Base-by-base conservation (phyloP, 2,797 vertebrate species). In the Parauchenoglanis ngamensis region DNA sequence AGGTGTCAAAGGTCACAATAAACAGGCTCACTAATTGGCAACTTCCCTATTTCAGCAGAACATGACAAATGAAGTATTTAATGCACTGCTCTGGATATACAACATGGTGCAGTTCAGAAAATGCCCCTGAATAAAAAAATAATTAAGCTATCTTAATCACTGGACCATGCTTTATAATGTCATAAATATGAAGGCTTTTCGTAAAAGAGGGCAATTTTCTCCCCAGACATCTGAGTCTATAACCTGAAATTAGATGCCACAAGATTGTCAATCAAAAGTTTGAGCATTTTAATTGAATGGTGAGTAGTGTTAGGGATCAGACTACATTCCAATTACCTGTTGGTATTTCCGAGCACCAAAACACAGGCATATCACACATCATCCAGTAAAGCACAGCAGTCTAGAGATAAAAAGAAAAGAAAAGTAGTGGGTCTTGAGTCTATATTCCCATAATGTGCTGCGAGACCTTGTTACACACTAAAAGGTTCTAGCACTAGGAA, bases 21-120 rank as follows among this genome's bases (percentile, higher is more conserved):
- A 56, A 65, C 59, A 61, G 49, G 49, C 78, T 77, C 68, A 10
- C 28, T 84, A 84, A 89, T 82, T 85, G 54, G 76, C 83, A 46
- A 31, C 70, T 84, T 31, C 19, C 35, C 31, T 10, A 25, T 15
- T 75, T 84, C 49, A 54, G 80, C 6, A 49, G 5, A 52, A 25
- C 10, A n/a, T 75, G 25, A 49, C 15, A 54, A 10, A 28, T 54
- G n/a, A 49, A 75, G 4, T 15, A 7, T 75, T 52, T 8, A 70
- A 21, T 23, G 7, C 40, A 73, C 44, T 3, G 40, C 8, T 73
- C 31, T 56, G 61, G 28, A 85, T n/a, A 78, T 49, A 31, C 25
- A 46, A 11, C 13, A 54, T 80, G 67, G 54, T 28, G 49, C 0
- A 4, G 28, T 81, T 31, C 31, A 78, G 28, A 77, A 78, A 31